These are phyloP conservation scores for Syrrhaptes paradoxus DNA, from an alignment of 2,113 vertebrate species.

Conservation along the genomic window DNA sequence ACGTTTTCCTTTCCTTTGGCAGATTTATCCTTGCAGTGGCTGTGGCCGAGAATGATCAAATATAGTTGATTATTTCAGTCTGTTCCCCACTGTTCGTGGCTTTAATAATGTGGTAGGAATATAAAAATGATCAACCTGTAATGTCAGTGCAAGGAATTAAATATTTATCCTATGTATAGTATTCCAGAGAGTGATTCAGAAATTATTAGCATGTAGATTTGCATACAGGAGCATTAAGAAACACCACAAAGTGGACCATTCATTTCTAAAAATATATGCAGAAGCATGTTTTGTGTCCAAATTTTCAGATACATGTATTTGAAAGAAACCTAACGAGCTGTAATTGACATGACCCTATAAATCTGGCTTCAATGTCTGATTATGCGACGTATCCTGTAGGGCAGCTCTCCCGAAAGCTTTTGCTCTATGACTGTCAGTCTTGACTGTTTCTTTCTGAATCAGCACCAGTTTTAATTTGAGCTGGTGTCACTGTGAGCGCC, in stretches of 20 bases:
- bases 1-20: neutral
- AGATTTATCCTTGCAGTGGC: neutral
- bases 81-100: neutral
- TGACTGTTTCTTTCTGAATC: neutral
- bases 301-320: neutral
- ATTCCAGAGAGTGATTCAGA: neutral
- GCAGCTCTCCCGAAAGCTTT: neutral
- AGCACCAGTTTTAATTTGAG: slow-evolving; percentile 1
- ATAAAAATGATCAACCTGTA: neutral
- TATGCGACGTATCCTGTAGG: neutral
- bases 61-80: neutral
- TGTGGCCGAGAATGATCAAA: neutral
- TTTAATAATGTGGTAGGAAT: neutral
- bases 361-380: neutral
- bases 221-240: neutral
- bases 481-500: neutral
- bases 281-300: slow-evolving; percentile 10
- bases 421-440: neutral
- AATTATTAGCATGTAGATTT: neutral
- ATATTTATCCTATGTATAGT: slow-evolving; percentile 11
- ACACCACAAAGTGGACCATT: neutral
- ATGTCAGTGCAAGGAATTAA: slow-evolving; percentile 16
- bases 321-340: neutral
- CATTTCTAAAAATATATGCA: slow-evolving; percentile 3
- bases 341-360: neutral